A percentile compares a stretch with the other conserved stretches of the same genome.
phyloP scores from a whole-genome alignment of 2,888 invertebrate genomes.

The Rhyacophila evoluta region DNA sequence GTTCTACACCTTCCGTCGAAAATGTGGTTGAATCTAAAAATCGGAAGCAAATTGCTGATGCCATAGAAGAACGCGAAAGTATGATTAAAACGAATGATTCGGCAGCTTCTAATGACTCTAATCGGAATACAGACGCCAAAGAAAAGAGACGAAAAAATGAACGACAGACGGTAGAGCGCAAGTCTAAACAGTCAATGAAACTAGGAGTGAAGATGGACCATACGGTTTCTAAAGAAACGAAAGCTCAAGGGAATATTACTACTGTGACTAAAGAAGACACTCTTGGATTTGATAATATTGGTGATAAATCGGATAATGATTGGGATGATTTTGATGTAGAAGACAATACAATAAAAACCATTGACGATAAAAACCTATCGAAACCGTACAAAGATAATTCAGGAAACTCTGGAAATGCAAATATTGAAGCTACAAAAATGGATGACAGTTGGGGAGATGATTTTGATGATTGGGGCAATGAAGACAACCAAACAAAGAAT shows the following conservation, averaged over 20 bases:
- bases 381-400: constrained; percentile 37
- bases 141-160: constrained; percentile 39
- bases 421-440: constrained; percentile 41
- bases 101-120: constrained; percentile 26
- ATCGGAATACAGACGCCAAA: not conserved
- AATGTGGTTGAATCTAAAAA: not conserved
- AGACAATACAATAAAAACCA: constrained; percentile 55
- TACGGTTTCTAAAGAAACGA: not conserved
- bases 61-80: too few species aligned
- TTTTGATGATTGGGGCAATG: constrained; percentile 67
- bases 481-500: constrained; percentile 8
- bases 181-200: constrained; percentile 46
- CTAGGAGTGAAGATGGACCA: constrained; percentile 47
- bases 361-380: not conserved
- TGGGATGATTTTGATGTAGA: constrained; percentile 70
- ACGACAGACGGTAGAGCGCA: constrained; percentile 41
- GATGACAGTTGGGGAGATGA: constrained; percentile 69
- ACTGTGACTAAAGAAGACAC: not conserved
- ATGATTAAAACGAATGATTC: constrained; percentile 14
- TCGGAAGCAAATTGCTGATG: not conserved
- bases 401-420: constrained; percentile 50
- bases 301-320: constrained; percentile 60
- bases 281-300: constrained; percentile 40
- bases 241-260: not conserved
- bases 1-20: constrained; percentile 1